Percentiles rank a stretch among this genome's conserved stretches.
Conservation (phyloP, 2,113 vertebrate genomes). For the Stigmatopora nigra region DNA sequence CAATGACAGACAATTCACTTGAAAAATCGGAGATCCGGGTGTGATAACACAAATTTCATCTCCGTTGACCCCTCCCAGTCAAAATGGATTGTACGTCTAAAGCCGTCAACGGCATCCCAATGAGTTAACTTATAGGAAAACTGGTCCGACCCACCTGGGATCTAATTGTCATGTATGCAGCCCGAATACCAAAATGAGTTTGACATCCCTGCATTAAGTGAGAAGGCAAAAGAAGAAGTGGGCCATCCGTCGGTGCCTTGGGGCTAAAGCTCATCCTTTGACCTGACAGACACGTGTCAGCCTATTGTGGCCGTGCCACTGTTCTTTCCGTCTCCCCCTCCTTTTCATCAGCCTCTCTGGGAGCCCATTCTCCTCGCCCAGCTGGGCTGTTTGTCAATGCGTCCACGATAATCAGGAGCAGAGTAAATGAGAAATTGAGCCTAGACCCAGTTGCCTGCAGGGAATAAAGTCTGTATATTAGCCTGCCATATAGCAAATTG, state of each 20-base stretch:
- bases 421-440: constrained; percentile 44
- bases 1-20: no score
- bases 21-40: no score
- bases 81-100: no score
- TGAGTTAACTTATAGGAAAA: no score
- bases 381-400: constrained; percentile 58
- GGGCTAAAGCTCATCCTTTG: constrained; percentile 28
- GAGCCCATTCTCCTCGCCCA: constrained; percentile 48
- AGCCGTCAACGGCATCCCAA: no score
- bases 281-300: constrained; percentile 37
- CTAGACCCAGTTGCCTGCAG: constrained; percentile 41
- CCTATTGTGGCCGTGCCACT: constrained; percentile 17
- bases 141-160: no score
- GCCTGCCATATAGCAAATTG: constrained; percentile 8
- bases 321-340: constrained; percentile 26
- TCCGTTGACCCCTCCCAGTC: no score
- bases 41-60: no score
- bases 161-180: no score
- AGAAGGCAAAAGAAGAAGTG: constrained; percentile 17
- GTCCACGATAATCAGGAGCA: constrained; percentile 50
- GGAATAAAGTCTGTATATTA: constrained; percentile 48
- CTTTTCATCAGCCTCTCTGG: constrained; percentile 16
- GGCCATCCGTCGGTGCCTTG: constrained; percentile 29
- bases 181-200: no score
- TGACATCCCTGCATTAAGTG: neutral